phyloP scores from a whole-genome alignment of 2,888 invertebrate species.

The Microctonus aethiopoides region DNA sequence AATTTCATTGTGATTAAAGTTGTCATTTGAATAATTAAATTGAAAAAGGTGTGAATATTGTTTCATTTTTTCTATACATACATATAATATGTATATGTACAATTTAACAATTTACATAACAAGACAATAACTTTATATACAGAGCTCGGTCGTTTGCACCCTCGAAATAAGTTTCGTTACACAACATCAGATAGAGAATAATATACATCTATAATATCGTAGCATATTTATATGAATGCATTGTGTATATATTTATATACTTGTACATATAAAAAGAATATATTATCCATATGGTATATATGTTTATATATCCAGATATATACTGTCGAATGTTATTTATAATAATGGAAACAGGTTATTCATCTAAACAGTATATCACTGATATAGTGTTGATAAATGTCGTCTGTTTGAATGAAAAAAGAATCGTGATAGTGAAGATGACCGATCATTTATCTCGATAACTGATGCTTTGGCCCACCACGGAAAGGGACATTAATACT shows the following conservation, averaged over 20 bases:
- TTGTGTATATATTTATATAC: background rate
- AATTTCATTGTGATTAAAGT: conserved; percentile 64
- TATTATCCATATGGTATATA: background rate
- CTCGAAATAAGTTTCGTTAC: background rate
- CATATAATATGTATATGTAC: no score
- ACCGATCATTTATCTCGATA: conserved; percentile 28
- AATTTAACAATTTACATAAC: background rate
- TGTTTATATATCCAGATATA: background rate
- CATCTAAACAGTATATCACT: background rate
- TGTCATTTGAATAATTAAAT: conserved; percentile 65
- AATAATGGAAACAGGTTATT: background rate
- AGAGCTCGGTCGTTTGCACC: background rate
- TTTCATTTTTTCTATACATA: background rate
- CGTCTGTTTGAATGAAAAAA: conserved; percentile 6
- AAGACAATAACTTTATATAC: background rate
- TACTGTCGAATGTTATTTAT: background rate
- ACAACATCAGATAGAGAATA: background rate
- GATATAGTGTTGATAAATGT: background rate
- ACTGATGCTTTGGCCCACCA: conserved; percentile 1
- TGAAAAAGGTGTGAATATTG: background rate
- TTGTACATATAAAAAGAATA: background rate
- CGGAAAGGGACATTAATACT: conserved; percentile 21
- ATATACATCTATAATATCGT: background rate
- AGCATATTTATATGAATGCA: background rate
- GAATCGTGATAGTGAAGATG: conserved; percentile 4